Percentiles rank a stretch among this genome's conserved stretches.
Conservation (phyloP, 1,140 invertebrate genomes). For the Drosophila rhopaloa region DNA sequence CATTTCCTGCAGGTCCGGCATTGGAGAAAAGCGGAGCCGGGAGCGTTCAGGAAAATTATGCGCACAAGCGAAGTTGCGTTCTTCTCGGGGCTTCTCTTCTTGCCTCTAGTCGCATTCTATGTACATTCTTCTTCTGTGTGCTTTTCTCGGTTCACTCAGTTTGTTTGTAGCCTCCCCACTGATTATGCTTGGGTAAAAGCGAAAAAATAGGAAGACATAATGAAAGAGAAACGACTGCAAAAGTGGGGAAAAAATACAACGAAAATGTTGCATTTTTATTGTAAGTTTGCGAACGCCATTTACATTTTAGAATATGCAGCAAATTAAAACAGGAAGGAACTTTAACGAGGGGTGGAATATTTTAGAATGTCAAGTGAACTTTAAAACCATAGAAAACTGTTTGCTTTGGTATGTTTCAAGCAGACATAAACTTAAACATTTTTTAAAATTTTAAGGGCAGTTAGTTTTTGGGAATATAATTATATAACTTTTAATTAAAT, state of each 20-base stretch:
- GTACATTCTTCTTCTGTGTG: slow-evolving; percentile 24
- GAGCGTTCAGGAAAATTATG: slow-evolving; percentile 77
- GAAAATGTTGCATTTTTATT: slow-evolving; percentile 70
- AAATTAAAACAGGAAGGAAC: slow-evolving; percentile 69
- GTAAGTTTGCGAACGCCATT: slow-evolving; percentile 48
- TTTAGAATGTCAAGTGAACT: slow-evolving; percentile 13
- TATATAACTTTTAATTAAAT: no score
- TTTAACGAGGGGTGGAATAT: slow-evolving; percentile 46
- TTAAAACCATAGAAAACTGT: not conserved
- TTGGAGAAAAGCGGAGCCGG: slow-evolving; percentile 27
- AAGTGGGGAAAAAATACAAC: slow-evolving; percentile 27
- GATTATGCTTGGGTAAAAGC: slow-evolving; percentile 52
- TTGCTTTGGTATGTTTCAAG: not conserved
- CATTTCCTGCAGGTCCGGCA: slow-evolving; percentile 78
- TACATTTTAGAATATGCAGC: slow-evolving; percentile 77
- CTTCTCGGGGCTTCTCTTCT: slow-evolving; percentile 24
- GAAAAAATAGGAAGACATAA: not conserved
- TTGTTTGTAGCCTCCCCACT: slow-evolving; percentile 60
- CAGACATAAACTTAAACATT: not conserved
- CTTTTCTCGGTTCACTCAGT: slow-evolving; percentile 46
- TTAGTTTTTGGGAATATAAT: no score
- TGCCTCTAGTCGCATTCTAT: slow-evolving; percentile 12
- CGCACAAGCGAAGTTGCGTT: slow-evolving; percentile 70
- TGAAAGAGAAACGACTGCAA: slow-evolving; percentile 33
- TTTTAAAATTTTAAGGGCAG: no score